Evolutionary conservation across 1,140 invertebrate species (phyloP).

Genomic region (Cydia fagiglandana): DNA sequence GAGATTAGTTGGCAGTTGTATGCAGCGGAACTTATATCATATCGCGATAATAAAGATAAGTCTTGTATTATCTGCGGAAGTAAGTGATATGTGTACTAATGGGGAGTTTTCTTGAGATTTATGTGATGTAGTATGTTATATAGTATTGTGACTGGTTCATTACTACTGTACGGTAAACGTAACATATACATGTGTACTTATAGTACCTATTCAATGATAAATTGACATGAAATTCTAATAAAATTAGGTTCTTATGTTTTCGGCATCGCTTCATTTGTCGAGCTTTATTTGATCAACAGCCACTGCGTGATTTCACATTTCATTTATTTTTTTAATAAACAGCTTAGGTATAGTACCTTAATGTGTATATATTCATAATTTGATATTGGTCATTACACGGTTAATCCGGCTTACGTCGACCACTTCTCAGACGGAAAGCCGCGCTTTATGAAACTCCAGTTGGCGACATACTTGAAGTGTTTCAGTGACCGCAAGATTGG

Average conservation of each 20-base stretch:
- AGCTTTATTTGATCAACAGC: too few relatives aligned
- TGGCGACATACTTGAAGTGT: conserved; percentile 18
- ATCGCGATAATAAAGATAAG: conserved; percentile 1
- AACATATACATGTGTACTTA: too few relatives aligned
- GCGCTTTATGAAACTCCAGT: conserved; percentile 22
- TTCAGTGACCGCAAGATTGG: conserved; percentile 5
- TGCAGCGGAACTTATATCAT: conserved; percentile 20
- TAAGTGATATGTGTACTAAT: conserved; percentile 5
- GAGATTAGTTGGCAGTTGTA: conserved; percentile 32
- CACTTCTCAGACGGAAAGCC: conserved; percentile 20
- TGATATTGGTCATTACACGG: background rate
- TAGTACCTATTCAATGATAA: too few relatives aligned
- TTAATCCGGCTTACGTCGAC: conserved; percentile 26
- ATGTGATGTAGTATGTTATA: background rate
- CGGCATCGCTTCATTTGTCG: too few relatives aligned
- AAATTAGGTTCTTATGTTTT: too few relatives aligned
- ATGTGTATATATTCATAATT: too few relatives aligned
- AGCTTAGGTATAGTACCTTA: too few relatives aligned
- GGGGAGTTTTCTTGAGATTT: background rate
- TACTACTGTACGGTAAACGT: too few relatives aligned
- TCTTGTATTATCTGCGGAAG: conserved; percentile 2
- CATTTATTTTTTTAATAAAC: too few relatives aligned
- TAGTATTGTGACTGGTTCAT: background rate
- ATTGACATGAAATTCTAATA: too few relatives aligned
- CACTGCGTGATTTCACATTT: too few relatives aligned